phyloP scores from a whole-genome alignment of 2,113 vertebrate genomes.

The Columba livia region DNA sequence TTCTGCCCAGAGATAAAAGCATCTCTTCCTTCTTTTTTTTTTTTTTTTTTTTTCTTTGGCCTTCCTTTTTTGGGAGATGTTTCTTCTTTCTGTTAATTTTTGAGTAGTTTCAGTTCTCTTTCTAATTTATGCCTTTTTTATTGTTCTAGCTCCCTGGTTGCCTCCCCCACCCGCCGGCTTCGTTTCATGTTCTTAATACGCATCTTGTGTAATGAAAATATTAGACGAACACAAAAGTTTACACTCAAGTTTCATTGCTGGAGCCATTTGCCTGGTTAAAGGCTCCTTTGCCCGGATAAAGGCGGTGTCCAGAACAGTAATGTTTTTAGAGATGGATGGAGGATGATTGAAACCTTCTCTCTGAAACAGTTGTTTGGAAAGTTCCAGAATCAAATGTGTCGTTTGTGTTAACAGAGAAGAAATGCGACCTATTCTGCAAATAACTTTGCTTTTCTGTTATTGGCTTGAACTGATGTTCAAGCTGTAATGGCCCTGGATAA shows the following conservation, averaged over 20 bases:
- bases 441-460: neutral
- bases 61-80: conserved; percentile 8
- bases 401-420: neutral
- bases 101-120: conserved; percentile 51
- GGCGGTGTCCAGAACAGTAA: neutral
- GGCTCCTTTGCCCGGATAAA: neutral
- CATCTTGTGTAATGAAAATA: neutral
- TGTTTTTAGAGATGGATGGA: neutral
- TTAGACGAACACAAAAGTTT: neutral
- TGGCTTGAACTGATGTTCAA: neutral
- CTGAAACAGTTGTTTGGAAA: neutral
- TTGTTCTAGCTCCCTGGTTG: neutral
- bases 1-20: neutral
- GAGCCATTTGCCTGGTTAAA: neutral
- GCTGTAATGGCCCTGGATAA: neutral
- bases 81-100: conserved; percentile 42
- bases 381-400: neutral
- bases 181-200: neutral
- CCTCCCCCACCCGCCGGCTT: neutral
- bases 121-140: conserved; percentile 10
- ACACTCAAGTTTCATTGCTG: neutral
- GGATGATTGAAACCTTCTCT: neutral
- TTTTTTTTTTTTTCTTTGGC: neutral
- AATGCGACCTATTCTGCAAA: neutral
- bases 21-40: conserved; percentile 16